Base-by-base conservation (phyloP, 2,797 vertebrate species). In the Rhyacichthys aspro region DNA sequence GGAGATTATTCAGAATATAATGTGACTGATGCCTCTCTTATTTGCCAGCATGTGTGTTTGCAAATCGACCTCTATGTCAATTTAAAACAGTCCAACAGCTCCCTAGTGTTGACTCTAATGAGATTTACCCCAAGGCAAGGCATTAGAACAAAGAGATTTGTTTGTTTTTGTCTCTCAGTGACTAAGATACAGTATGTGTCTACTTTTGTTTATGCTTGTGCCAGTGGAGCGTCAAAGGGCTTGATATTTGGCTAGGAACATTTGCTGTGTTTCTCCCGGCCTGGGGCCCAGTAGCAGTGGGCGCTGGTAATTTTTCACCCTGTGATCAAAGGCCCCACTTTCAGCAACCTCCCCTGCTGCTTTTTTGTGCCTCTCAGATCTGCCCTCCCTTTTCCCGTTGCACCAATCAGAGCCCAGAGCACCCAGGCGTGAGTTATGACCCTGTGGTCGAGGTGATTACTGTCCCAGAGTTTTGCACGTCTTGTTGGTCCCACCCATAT, bases 241-340 rank as follows among this genome's bases (percentile, higher is more conserved):
- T 63, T 75, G 57, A 72, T 49, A 65, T 71, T 71, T 69, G 59
- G 80, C 78, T 76, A 55, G 72, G 61, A 77, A 60, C 56, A 63
- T 65, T 77, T 82, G 85, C 79, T 60, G 43, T 81, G 60, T 70
- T 74, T 71, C 76, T 78, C 56, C 72, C 58, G 70, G 70, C 61
- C 47, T 38, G 46, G 65, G 71, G 60, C 72, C 81, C 75, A 57
- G 74, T 37, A 86, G 61, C 75, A 70, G 56, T 48, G 72, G 79
- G 72, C 83, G 81, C 70, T 88, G 78, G 74, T 88, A 86, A 85
- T 88, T 89, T 81, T 83, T 84, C 79, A 80, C 69, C 63, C 74
- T 59, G 49, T 72, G 89, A 92, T 93, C 88, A 92, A 92, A 91
- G 83, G 62, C 67, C 50, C 1, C n/a, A n/a, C n/a, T n/a, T n/a